Evolutionary conservation across 2,888 invertebrate genomes (phyloP), one percentile per base, ranked within the genome.

Genomic region (Trissonchulus latispiculum): DNA sequence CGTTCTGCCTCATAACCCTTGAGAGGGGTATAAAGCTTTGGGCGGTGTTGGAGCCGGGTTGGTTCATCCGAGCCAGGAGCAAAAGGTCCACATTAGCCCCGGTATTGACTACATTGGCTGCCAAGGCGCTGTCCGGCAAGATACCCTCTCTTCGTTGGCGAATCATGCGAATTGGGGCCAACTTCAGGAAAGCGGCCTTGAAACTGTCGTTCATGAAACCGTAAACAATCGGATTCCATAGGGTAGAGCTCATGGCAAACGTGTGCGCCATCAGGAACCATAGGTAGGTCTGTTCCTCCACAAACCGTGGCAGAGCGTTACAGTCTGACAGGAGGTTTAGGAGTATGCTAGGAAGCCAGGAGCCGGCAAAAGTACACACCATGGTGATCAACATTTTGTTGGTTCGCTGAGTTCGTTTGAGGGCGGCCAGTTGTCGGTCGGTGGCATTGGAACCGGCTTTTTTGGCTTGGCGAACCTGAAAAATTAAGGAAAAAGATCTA

Each of bases 141-240:
- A n/a, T n/a, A n/a, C n/a, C n/a, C n/a, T n/a, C n/a, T n/a, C n/a
- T n/a, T n/a, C 48, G 48, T 8, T 48, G 8, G 48, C 48, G 48
- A 8, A 48, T 48, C 8, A 48, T 48, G 23, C 8, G 8, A 23
- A 48, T 15, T 15, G 48, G 48, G 48, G 48, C 48, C 48, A 48
- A 48, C 8, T 48, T 48, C 23, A 48, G 23, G 28, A 64, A 64
- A 8, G 66, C 66, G 8, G 66, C n/a, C 18, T 33, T 29, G n/a
- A 64, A 64, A 18, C 32, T 32, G 36, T 68, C 69, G n/a, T 68
- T 68, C 69, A 68, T 68, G n/a, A 33, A 68, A 32, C 33, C 69
- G 35, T 68, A 68, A 36, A 68, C 33, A n/a, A 68, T 68, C n/a
- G 69, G 69, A n/a, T 68, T 68, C 69, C 69, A 68, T 36, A 68